Base-by-base conservation (phyloP, 2,797 vertebrate species). In the Podarcis siculus region DNA sequence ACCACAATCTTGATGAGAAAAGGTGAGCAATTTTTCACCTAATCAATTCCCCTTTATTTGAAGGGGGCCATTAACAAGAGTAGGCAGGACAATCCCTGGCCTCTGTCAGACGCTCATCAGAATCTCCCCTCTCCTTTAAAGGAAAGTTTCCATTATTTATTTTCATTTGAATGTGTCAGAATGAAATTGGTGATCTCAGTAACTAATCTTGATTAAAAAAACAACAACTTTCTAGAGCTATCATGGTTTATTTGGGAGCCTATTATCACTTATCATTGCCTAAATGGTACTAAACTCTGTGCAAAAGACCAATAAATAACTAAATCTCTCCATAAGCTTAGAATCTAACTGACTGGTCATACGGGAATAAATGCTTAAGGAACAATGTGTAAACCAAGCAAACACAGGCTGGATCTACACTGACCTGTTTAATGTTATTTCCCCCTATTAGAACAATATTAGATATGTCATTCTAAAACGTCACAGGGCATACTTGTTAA, bases 31-130 rank as follows among this genome's bases (percentile, higher is more conserved):
- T 37, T 88, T 83, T 79, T 93, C 83, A 75, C 27, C 37, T 64
- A 87, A 82, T 86, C 42, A 86, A 49, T 90, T 92, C 64, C 17
- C 21, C 82, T 61, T 93, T 42, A 90, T 89, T 92, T 94, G 80
- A 93, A 92, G 78, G 69, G 5, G 27, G 42, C 32, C 69, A n/a
- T 83, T 92, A 90, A 79, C n/a, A 86, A 76, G 23, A 90, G 58
- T 8, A 73, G 89, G 25, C 5, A 72, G 76, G 71, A 0, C 87
- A 90, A 15, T 69, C 72, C 13, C 35, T 87, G 49, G 8, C 17
- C 86, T 86, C 67, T 87, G 85, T 82, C 10, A 82, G 55, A 32
- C 83, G 64, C 71, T 85, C 82, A 89, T 42, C 1, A 61, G 73
- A 42, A 10, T 3, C 90, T 89, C 61, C 8, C 35, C 30, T 64